Percentiles rank a stretch among this genome's conserved stretches.
Evolutionary conservation across 2,888 invertebrate genomes (phyloP).

Genomic region (Octonoba sinensis): DNA sequence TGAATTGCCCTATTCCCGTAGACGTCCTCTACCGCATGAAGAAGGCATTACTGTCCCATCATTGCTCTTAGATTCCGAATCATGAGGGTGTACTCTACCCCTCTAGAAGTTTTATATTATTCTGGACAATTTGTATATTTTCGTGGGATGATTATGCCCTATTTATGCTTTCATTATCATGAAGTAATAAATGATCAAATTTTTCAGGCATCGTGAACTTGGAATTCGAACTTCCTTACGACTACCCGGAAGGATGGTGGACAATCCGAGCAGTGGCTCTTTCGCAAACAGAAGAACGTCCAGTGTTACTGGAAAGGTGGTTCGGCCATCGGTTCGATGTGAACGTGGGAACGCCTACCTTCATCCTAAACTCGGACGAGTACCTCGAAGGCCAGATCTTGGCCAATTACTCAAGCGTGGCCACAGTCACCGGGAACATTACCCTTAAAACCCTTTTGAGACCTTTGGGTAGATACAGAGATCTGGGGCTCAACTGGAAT

Average conservation of each 20-base stretch:
- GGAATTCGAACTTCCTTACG: slow-evolving; percentile 89
- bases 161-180: too few relatives aligned
- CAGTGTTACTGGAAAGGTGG: slow-evolving; percentile 66
- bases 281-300: slow-evolving; percentile 66
- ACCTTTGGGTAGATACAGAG: slow-evolving; percentile 42
- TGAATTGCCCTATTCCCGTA: too few relatives aligned
- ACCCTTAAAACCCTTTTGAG: slow-evolving; percentile 68
- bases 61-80: too few relatives aligned
- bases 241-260: slow-evolving; percentile 93
- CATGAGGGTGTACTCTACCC: too few relatives aligned
- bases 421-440: slow-evolving; percentile 70
- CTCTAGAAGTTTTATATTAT: too few relatives aligned
- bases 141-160: too few relatives aligned
- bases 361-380: slow-evolving; percentile 65
- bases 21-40: too few relatives aligned
- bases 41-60: too few relatives aligned
- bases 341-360: slow-evolving; percentile 64
- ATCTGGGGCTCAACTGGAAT: slow-evolving; percentile 18
- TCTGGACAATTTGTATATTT: too few relatives aligned
- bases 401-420: slow-evolving; percentile 65
- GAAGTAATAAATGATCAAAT: too few relatives aligned
- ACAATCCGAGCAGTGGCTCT: slow-evolving; percentile 88
- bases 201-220: slow-evolving; percentile 87
- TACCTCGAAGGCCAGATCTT: slow-evolving; percentile 63
- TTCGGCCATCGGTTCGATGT: slow-evolving; percentile 65